Percentiles rank a stretch among this genome's conserved stretches.
Conservation (phyloP, 2,797 vertebrate species). For the Megaceryle alcyon region DNA sequence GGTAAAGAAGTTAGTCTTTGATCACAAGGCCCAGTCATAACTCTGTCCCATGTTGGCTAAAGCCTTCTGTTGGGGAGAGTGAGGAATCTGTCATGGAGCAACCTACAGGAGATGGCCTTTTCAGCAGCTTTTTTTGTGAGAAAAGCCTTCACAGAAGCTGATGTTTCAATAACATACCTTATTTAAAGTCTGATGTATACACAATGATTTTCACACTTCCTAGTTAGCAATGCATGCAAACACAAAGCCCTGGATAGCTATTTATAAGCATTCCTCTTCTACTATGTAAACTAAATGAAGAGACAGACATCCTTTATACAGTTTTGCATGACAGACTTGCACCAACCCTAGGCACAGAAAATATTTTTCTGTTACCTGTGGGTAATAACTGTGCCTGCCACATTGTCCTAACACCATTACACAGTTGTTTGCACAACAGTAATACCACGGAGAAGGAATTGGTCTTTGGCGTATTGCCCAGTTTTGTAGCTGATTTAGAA, state of each 20-base stretch:
- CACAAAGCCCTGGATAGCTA: not conserved
- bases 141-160: not conserved
- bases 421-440: not conserved
- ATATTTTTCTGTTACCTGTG: not conserved
- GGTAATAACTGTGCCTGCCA: not conserved
- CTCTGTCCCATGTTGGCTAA: not conserved
- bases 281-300: not conserved
- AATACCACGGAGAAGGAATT: not conserved
- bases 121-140: not conserved
- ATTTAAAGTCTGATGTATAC: not conserved
- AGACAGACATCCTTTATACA: not conserved
- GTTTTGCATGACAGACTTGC: not conserved
- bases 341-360: not conserved
- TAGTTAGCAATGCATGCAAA: not conserved
- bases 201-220: not conserved
- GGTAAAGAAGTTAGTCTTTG: not conserved
- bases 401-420: not conserved
- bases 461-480: not conserved
- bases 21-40: not conserved
- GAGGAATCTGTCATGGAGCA: not conserved
- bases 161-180: not conserved
- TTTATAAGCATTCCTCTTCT: not conserved
- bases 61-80: not conserved
- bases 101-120: not conserved
- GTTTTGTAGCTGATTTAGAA: not conserved